phyloP scores from a whole-genome alignment of 2,888 invertebrate species.

The Caenorhabditis sp. region DNA sequence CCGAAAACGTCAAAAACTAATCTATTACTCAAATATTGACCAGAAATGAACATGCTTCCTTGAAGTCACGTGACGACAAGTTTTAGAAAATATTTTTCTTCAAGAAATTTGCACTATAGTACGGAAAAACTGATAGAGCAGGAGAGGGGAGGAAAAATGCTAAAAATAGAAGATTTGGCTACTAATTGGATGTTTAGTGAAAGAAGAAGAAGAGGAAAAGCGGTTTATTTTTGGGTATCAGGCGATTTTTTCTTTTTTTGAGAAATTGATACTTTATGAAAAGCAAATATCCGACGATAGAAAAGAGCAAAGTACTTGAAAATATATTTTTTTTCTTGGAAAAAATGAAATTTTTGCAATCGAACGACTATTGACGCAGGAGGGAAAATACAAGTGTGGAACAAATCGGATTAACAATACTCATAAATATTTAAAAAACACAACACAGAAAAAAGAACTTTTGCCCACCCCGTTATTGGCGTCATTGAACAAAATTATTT shows the following conservation, averaged over 20 bases:
- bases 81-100: too few relatives aligned
- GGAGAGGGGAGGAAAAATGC: background rate
- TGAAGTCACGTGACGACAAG: background rate
- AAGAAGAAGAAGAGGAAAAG: too few relatives aligned
- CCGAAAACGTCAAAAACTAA: background rate
- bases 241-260: constrained; percentile 8
- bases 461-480: background rate
- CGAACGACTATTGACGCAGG: background rate
- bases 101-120: too few relatives aligned
- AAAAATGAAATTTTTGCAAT: background rate
- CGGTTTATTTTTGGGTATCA: constrained; percentile 4
- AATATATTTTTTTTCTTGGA: constrained; percentile 5
- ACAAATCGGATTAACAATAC: background rate
- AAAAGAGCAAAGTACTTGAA: constrained; percentile 2
- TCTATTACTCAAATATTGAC: background rate
- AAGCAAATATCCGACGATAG: constrained; percentile 7
- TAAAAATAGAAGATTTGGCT: background rate
- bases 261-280: constrained; percentile 11
- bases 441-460: too few relatives aligned
- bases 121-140: too few relatives aligned
- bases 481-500: constrained; percentile 3
- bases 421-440: background rate
- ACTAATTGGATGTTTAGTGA: background rate
- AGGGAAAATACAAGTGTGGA: constrained; percentile 6
- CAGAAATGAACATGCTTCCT: background rate